Evolutionary conservation across 2,113 vertebrate species (phyloP), one percentile per base, ranked within the genome.

Genomic region (Xiphias gladius): DNA sequence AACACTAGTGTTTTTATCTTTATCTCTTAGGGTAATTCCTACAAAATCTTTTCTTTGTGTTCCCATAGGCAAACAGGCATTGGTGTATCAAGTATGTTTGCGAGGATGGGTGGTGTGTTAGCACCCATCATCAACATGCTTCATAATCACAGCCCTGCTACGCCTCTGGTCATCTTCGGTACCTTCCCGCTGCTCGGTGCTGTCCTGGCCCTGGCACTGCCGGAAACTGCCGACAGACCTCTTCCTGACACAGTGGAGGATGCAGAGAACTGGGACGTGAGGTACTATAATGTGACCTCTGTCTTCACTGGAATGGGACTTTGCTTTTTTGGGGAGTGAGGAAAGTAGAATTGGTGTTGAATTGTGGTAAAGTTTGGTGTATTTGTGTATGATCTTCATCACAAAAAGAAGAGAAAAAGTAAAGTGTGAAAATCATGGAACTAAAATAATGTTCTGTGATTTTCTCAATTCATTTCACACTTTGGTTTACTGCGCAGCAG

Each of bases 21-120:
- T 20, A 5, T 75, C 0, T 59, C 1, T 72, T 10, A 48, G 4
- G 8, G 6, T 24, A 41, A 30, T 8, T 41, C 1, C 0, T 19
- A 9, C 17, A 26, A 48, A n/a, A 4, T 13, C 22, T 37, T 32
- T 26, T 1, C 4, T 26, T 10, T 28, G 30, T 68, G 11, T 58
- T 17, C 52, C 35, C 10, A 52, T 90, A 97, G 96, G 83, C 96
- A 97, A 94, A 96, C 95, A 64, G 96, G 96, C 26, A 95, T 97
- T 66, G 96, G 96, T 4, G 90, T 95, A 3, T 90, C 92, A 20
- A 93, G 93, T 0, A 94, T 96, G 95, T 95, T 90, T 6, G 96
- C 96, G 3, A 93, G 95, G 50, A 66, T 96, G 0, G 96, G 96
- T 1, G 96, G 96, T 3, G 94, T 96, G 50, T 90, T 87, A 0